Percentiles rank a stretch among this genome's conserved stretches.
Evolutionary conservation across 2,113 vertebrate genomes (phyloP).

Genomic region (Aegithalos caudatus): DNA sequence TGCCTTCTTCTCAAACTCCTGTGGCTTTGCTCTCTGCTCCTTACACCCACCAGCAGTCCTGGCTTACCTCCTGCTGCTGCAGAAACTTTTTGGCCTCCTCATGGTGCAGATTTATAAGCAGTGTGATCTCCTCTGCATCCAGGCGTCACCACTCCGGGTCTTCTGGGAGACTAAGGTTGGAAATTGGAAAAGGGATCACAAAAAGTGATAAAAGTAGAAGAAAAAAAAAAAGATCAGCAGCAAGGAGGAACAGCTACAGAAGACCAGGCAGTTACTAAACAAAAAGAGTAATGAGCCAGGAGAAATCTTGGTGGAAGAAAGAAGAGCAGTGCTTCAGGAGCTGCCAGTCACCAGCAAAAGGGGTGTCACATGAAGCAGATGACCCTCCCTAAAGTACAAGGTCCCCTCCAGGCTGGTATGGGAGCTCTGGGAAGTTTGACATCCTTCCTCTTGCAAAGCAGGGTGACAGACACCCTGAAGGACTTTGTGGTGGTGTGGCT

Average conservation of each 20-base stretch:
- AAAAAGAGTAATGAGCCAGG: neutral
- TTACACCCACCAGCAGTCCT: constrained; percentile 46
- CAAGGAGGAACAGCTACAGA: constrained; percentile 33
- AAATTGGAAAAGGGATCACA: constrained; percentile 69
- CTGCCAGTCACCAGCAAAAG: neutral
- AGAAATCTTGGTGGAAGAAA: neutral
- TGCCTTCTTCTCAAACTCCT: neutral
- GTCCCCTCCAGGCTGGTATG: neutral
- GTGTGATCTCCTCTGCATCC: constrained; percentile 56
- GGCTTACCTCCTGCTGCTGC: constrained; percentile 58
- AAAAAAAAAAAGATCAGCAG: constrained; percentile 29
- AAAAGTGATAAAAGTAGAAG: constrained; percentile 41
- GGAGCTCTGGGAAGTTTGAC: neutral
- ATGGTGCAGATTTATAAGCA: constrained; percentile 53
- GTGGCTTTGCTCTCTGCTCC: neutral
- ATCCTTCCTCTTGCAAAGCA: neutral
- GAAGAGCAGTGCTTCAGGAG: neutral
- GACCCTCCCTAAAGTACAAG: neutral
- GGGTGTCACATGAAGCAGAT: neutral
- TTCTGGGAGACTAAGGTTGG: constrained; percentile 66
- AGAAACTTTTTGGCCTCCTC: constrained; percentile 63
- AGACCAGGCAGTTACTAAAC: neutral
- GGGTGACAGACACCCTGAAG: neutral
- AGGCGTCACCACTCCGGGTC: constrained; percentile 40
- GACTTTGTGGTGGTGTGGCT: neutral